These are phyloP conservation scores for Eleginops maclovinus DNA, from an alignment of 2,113 vertebrate genomes.

Conservation along the genomic window DNA sequence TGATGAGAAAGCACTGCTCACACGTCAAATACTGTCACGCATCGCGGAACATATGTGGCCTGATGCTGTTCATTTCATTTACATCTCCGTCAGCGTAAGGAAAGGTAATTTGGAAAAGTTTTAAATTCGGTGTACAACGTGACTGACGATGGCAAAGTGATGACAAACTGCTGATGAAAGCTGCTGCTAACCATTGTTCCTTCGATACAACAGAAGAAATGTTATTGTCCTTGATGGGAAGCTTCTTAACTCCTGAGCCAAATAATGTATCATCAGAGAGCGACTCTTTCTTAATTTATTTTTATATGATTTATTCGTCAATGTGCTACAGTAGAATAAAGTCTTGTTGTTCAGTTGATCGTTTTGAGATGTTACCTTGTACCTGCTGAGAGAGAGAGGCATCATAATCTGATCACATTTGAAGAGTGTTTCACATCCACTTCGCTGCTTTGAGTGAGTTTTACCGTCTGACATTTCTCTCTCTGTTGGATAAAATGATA, in stretches of 20 bases:
- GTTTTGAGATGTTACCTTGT: background rate
- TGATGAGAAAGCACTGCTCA: conserved; percentile 9
- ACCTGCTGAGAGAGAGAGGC: conserved; percentile 7
- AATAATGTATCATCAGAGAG: background rate
- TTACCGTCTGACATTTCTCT: conserved; percentile 35
- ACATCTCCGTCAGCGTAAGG: background rate
- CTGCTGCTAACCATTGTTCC: conserved; percentile 1
- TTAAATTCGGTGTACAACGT: conserved; percentile 3
- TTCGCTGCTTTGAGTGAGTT: background rate
- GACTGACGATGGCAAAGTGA: background rate
- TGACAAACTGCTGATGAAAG: conserved; percentile 21
- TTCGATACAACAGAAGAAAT: background rate
- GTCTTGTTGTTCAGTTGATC: background rate
- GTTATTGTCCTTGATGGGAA: background rate
- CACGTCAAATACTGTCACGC: conserved; percentile 12
- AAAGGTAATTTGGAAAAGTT: conserved; percentile 21
- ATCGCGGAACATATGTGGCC: conserved; percentile 8
- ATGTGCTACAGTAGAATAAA: background rate
- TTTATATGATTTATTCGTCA: background rate
- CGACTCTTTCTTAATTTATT: background rate
- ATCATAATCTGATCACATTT: conserved; percentile 19
- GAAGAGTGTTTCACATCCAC: conserved; percentile 16
- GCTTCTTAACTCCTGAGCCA: background rate
- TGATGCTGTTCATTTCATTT: conserved; percentile 15
- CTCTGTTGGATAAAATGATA: conserved; percentile 1